Evolutionary conservation across 2,797 vertebrate species (phyloP).

Genomic region (Macroramphosus scolopax): DNA sequence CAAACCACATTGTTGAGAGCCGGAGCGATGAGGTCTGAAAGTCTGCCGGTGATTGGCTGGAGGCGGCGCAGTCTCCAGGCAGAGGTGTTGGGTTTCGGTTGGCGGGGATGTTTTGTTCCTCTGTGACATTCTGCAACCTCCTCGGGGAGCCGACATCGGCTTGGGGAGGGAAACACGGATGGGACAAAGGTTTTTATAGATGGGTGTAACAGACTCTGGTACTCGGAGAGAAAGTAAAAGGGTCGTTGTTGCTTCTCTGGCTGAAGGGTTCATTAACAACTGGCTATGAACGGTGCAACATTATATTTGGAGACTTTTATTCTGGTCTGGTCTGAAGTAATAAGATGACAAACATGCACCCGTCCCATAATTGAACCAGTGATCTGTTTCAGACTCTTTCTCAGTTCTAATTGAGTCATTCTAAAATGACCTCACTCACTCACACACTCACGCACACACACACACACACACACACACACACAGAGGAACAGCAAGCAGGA

Average conservation of each 20-base stretch:
- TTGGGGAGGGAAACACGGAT: constrained; percentile 18
- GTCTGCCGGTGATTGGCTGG: constrained; percentile 65
- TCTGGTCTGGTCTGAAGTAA: too few species aligned
- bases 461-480: too few species aligned
- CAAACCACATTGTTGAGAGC: constrained; percentile 73
- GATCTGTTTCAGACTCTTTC: too few species aligned
- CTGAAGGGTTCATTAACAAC: too few species aligned
- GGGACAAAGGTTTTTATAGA: constrained; percentile 28
- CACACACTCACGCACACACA: too few species aligned
- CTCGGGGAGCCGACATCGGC: constrained; percentile 1
- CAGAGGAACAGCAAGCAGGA: too few species aligned
- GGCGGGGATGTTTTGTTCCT: constrained; percentile 60
- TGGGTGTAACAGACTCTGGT: constrained; percentile 5
- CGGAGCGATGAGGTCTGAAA: constrained; percentile 47
- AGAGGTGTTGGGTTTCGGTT: constrained; percentile 72
- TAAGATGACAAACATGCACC: too few species aligned
- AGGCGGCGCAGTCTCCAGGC: constrained; percentile 54
- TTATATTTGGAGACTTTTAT: too few species aligned
- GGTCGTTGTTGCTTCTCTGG: not conserved
- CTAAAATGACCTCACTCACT: too few species aligned
- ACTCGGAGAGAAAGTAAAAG: constrained; percentile 6
- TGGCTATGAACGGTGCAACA: too few species aligned
- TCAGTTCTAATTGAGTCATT: too few species aligned
- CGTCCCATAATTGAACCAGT: too few species aligned
- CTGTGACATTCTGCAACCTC: constrained; percentile 28